A percentile compares a stretch with the other conserved stretches of the same genome.
Conservation (phyloP, 1,140 invertebrate species). For the Cydia strobilella region DNA sequence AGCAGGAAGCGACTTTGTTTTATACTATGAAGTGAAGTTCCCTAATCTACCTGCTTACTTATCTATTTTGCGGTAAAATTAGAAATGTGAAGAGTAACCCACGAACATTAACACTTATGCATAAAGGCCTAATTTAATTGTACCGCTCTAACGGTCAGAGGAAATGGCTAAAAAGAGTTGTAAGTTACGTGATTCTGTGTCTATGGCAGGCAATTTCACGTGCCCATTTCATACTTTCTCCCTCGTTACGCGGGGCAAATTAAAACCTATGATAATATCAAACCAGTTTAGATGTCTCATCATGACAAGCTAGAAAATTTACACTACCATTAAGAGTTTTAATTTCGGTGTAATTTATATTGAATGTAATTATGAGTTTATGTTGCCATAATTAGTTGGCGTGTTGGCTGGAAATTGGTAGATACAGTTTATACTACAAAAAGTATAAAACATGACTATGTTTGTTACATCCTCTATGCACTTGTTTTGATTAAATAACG, state of each 20-base stretch:
- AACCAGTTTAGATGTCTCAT: conserved; percentile 9
- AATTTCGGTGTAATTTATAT: conserved; percentile 3
- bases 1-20: no score
- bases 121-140: conserved; percentile 10
- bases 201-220: conserved; percentile 19
- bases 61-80: no score
- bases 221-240: conserved; percentile 22
- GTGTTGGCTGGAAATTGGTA: background rate
- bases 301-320: conserved; percentile 9
- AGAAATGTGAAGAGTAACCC: background rate
- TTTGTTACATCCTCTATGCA: background rate
- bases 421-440: background rate
- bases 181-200: conserved; percentile 9
- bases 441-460: background rate
- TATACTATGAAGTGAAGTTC: no score
- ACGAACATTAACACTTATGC: conserved; percentile 8
- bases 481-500: background rate
- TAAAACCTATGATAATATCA: conserved; percentile 25
- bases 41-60: no score
- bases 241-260: conserved; percentile 3
- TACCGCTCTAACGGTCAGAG: background rate
- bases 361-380: background rate
- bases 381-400: background rate
- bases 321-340: background rate
- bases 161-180: background rate